Evolutionary conservation across 2,888 invertebrate species (phyloP).

Genomic region (Lepidochrysops patricia): DNA sequence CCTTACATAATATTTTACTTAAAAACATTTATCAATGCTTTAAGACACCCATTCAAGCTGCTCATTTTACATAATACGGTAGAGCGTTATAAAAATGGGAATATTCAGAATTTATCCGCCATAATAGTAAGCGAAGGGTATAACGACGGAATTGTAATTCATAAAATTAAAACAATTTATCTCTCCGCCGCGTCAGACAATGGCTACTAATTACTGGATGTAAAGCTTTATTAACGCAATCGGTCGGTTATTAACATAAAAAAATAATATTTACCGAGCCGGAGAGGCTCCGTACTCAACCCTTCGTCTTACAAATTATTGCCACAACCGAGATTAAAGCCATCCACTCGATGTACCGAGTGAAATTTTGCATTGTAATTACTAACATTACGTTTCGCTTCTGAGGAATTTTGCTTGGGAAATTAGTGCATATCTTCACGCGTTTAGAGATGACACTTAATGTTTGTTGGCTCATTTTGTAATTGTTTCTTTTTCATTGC

Average conservation of each 20-base stretch:
- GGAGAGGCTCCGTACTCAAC: constrained; percentile 61
- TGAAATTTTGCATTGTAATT: constrained; percentile 57
- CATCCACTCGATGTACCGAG: constrained; percentile 54
- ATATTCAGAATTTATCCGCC: constrained; percentile 4
- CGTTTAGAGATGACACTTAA: not conserved
- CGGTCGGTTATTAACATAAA: constrained; percentile 71
- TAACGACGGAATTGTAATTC: constrained; percentile 16
- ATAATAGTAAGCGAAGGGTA: not conserved
- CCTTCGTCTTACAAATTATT: constrained; percentile 69
- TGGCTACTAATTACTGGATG: constrained; percentile 61
- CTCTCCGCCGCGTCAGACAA: constrained; percentile 37
- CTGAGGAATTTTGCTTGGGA: constrained; percentile 22
- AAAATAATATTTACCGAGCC: constrained; percentile 70
- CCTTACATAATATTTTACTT: not conserved
- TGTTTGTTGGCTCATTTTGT: not conserved
- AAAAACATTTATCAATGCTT: not conserved
- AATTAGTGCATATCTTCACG: not conserved
- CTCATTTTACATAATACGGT: constrained; percentile 3
- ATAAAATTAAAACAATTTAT: constrained; percentile 28
- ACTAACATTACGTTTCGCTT: constrained; percentile 22
- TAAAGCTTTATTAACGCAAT: constrained; percentile 73
- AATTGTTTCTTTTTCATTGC: not conserved
- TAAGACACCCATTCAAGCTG: not conserved
- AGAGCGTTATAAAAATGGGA: constrained; percentile 16
- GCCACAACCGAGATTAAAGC: constrained; percentile 63